Evolutionary conservation across 2,113 vertebrate genomes (phyloP), one percentile per base, ranked within the genome.

Genomic region (Phoxinus phoxinus): DNA sequence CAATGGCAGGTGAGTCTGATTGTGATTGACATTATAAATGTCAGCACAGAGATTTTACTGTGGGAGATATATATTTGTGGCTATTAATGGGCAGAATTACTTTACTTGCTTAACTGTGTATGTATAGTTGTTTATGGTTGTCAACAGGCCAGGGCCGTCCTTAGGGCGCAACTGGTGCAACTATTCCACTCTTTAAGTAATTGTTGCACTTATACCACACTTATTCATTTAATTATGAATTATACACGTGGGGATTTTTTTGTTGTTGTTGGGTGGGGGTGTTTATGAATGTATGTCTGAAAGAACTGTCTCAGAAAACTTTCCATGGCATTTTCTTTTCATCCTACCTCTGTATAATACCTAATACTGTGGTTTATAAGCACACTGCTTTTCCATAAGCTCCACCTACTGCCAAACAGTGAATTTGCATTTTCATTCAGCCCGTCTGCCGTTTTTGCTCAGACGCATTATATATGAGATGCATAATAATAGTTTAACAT

Each of bases 1-100:
- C 98, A 65, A 99, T 99, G 98, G 97, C 98, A 94, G 98, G 98
- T 99, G 93, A 93, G 87, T 9, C 59, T 13, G 69, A 10, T 41
- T 41, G 21, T n/a, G 23, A 73, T 73, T n/a, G 10, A 44, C 11
- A 44, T 73, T n/a, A 44, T 73, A 72, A 72, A 74, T 12, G 12
- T 74, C n/a, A 46, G 46, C 12, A 12, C 2, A 73, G 71, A 73
- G 23, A 44, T 44, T 44, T 73, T n/a, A 44, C 21, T 2, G 7
- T 44, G 21, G 23, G 15, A 3, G 11, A n/a, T 15, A 23, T 71
- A 71, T 35, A 35, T 69, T 3, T 35, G 65, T 37, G 65, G 9
- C 32, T 65, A 65, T 32, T 67, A 67, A 67, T 67, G 27, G 15
- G 15, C 27, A 32, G 27, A 6, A 51, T 51, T 51, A 41, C 41